Evolutionary conservation across 2,113 vertebrate genomes (phyloP).

Genomic region (Myotis lucifugus): DNA sequence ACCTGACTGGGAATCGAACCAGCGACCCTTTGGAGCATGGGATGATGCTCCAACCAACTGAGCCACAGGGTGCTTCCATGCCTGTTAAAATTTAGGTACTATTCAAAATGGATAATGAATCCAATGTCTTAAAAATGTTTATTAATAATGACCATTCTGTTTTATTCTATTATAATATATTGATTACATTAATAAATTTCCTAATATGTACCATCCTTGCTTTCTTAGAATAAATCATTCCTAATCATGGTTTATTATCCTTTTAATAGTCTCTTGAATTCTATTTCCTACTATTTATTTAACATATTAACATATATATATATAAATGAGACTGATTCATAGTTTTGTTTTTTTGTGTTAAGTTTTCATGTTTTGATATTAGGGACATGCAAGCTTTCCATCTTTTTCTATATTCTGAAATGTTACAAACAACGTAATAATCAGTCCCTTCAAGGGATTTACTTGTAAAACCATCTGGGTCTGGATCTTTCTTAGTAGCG

Average conservation of each 20-base stretch:
- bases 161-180: conserved; percentile 9
- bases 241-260: background rate
- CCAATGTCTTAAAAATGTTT: conserved; percentile 1
- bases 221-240: conserved; percentile 27
- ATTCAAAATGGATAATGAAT: background rate
- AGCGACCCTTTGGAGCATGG: background rate
- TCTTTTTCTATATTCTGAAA: background rate
- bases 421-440: background rate
- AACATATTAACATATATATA: background rate
- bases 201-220: background rate
- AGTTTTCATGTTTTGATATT: conserved; percentile 27
- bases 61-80: background rate
- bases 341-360: background rate
- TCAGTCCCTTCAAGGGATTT: background rate
- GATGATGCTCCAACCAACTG: background rate
- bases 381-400: background rate
- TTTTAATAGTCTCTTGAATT: background rate
- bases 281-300: conserved; percentile 1
- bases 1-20: background rate
- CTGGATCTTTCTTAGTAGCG: background rate
- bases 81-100: conserved; percentile 24
- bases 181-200: background rate
- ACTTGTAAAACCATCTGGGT: background rate
- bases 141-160: background rate
- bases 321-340: background rate